These are phyloP conservation scores for Mellilla xanthometata DNA, from an alignment of 2,888 invertebrate genomes.

Conservation along the genomic window DNA sequence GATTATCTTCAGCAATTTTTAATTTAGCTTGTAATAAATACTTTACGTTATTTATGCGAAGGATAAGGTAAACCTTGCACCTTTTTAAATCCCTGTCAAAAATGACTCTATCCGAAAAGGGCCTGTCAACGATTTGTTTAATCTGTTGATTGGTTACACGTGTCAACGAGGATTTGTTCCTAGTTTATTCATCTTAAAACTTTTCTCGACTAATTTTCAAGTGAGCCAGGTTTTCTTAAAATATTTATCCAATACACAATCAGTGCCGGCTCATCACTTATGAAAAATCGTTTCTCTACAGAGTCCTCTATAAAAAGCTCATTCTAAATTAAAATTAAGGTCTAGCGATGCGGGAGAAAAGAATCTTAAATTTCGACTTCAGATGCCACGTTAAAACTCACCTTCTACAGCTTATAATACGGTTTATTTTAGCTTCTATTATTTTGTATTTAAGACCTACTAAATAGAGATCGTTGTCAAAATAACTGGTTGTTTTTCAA, in stretches of 20 bases:
- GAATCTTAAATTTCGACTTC: constrained; percentile 49
- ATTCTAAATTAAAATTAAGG: constrained; percentile 82
- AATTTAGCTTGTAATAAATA: constrained; percentile 27
- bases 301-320: constrained; percentile 78
- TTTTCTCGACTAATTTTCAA: constrained; percentile 42
- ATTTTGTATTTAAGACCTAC: constrained; percentile 52
- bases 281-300: constrained; percentile 78
- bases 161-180: constrained; percentile 63
- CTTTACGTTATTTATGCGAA: constrained; percentile 39
- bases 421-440: constrained; percentile 38
- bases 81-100: constrained; percentile 36
- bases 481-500: constrained; percentile 79
- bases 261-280: constrained; percentile 80
- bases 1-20: constrained; percentile 20
- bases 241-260: constrained; percentile 79
- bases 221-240: constrained; percentile 66
- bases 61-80: constrained; percentile 41
- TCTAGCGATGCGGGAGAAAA: constrained; percentile 69
- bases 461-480: constrained; percentile 58
- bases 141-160: constrained; percentile 73
- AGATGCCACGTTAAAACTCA: constrained; percentile 35
- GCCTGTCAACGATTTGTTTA: constrained; percentile 47
- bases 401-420: constrained; percentile 31
- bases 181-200: constrained; percentile 67
- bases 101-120: constrained; percentile 45